Evolutionary conservation across 2,888 invertebrate genomes (phyloP).

Genomic region (Nemurella pictetii): DNA sequence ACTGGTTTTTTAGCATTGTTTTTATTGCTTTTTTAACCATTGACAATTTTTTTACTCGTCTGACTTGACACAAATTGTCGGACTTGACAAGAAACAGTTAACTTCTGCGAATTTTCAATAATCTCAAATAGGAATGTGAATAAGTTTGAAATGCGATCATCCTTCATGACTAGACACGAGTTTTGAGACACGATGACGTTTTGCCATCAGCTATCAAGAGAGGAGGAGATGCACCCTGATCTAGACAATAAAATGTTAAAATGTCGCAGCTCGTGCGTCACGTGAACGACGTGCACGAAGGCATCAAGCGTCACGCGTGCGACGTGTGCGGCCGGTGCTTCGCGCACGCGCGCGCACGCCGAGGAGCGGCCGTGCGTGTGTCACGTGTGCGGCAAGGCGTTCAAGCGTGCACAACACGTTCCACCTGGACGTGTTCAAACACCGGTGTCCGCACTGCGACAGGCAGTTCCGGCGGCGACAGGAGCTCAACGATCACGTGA

Average conservation of each 20-base stretch:
- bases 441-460: slow-evolving; percentile 62
- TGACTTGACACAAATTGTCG: no score
- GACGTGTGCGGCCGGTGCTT: slow-evolving; percentile 56
- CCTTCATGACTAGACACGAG: background rate
- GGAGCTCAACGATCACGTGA: slow-evolving; percentile 59
- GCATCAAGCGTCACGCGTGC: slow-evolving; percentile 57
- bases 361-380: slow-evolving; percentile 52
- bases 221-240: background rate
- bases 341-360: slow-evolving; percentile 53
- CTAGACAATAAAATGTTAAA: background rate
- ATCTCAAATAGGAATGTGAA: no score
- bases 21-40: no score
- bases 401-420: slow-evolving; percentile 64
- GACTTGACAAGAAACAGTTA: background rate
- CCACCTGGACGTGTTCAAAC: slow-evolving; percentile 60
- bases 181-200: background rate
- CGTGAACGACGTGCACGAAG: slow-evolving; percentile 55
- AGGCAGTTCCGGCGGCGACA: slow-evolving; percentile 59
- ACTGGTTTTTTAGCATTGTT: no score
- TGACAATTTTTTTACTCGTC: no score
- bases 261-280: slow-evolving; percentile 60
- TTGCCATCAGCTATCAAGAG: background rate
- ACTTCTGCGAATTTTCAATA: background rate
- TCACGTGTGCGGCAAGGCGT: slow-evolving; percentile 56
- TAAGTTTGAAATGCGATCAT: no score